Base-by-base conservation (phyloP, 2,797 vertebrate genomes). In the Rhinatrema bivittatum region DNA sequence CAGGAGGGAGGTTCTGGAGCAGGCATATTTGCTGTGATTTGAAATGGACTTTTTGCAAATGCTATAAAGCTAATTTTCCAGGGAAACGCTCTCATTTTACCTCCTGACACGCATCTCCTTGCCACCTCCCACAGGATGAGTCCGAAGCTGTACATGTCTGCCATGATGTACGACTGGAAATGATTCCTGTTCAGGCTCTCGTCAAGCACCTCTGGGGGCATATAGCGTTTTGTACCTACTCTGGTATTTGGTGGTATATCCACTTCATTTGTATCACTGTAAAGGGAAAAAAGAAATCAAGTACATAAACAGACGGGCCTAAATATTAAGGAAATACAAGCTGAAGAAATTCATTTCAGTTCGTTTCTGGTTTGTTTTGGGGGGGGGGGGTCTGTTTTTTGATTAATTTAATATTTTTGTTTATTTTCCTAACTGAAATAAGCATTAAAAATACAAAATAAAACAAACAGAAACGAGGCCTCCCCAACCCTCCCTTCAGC, bases 61-160 rank as follows among this genome's bases (percentile, higher is more conserved):
- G 38, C 13, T 23, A 16, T 25, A 37, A 12, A 42, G 2, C 11
- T 19, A 12, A n/a, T 9, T 14, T 3, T 13, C 16, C 20, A 29
- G n/a, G n/a, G n/a, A n/a, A n/a, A n/a, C n/a, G n/a, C n/a, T n/a
- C n/a, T n/a, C n/a, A n/a, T n/a, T 50, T 84, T 57, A 98, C 95
- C 94, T 81, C 91, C 93, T 10, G 91, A 93, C 45, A 91, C 85
- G 47, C 95, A 97, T 61, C 92, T 84, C 40, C 92, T 83, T 2
- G 86, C 81, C 42, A 98, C 82, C 74, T 98, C 95, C 95, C 95
- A 98, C 14, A 97, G 74, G 57, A 98, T 97, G 36, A 98, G 91
- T 28, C 95, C 93, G 36, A 97, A 97, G 49, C 94, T 98, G 59
- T 98, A 98, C 91, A 98, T 98, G 72, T 98, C 95, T 1, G 95